A percentile compares a stretch with the other conserved stretches of the same genome.
Evolutionary conservation across 2,113 vertebrate species (phyloP).

Genomic region (Benitochromis conjunctus): DNA sequence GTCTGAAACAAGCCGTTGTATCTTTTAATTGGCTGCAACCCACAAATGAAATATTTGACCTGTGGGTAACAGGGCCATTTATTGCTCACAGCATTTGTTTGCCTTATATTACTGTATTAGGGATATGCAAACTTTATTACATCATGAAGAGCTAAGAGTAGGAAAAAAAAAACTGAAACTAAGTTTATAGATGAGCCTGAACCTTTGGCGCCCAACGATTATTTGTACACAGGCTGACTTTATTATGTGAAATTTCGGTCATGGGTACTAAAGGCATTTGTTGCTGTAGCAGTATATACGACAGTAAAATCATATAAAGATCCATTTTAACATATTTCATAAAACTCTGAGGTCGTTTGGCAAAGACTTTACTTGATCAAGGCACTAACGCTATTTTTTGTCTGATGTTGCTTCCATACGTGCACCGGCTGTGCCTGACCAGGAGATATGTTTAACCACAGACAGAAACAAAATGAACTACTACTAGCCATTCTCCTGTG

Average conservation of each 20-base stretch:
- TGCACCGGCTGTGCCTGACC: not conserved
- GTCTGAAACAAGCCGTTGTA: not conserved
- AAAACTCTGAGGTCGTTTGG: not conserved
- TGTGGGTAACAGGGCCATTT: not conserved
- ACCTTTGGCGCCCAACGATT: not conserved
- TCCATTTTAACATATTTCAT: not conserved
- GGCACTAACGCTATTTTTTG: not conserved
- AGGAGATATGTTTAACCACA: not conserved
- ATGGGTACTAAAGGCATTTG: not conserved
- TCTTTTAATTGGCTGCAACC: not conserved
- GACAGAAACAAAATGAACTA: conserved; percentile 16
- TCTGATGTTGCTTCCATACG: not conserved
- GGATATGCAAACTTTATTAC: not conserved
- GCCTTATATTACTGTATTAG: not conserved
- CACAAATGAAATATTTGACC: not conserved
- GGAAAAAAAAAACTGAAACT: not conserved
- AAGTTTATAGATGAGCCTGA: not conserved
- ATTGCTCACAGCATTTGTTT: not conserved
- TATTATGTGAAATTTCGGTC: not conserved
- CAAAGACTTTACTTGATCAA: not conserved
- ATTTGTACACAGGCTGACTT: not conserved
- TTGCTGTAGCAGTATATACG: not conserved
- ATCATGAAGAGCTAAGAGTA: not conserved
- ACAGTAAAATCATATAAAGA: not conserved
- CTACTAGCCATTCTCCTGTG: not conserved